A percentile compares a stretch with the other conserved stretches of the same genome.
Evolutionary conservation across 2,888 invertebrate genomes (phyloP).

Genomic region (Tridacna gigas): DNA sequence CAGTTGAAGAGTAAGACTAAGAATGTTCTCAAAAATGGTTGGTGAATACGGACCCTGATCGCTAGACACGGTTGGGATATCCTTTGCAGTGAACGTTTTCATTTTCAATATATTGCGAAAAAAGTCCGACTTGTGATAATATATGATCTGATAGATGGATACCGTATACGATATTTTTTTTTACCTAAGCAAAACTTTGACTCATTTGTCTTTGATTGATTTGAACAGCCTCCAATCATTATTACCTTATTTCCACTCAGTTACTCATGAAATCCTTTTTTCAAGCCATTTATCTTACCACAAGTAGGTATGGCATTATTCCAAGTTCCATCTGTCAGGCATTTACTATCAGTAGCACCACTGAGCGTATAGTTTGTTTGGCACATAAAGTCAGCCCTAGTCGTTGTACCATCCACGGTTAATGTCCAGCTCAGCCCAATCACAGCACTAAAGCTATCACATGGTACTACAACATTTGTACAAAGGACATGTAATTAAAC

Average conservation of each 20-base stretch:
- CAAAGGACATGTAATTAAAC: neutral
- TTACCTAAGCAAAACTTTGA: too few species aligned
- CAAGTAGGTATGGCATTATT: conserved; percentile 31
- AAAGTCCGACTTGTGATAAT: too few species aligned
- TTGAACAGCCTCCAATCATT: too few species aligned
- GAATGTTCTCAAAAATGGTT: too few species aligned
- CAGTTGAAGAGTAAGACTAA: too few species aligned
- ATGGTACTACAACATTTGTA: conserved; percentile 13
- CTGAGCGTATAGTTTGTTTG: conserved; percentile 35
- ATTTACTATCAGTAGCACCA: conserved; percentile 33
- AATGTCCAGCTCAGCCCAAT: neutral
- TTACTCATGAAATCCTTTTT: neutral
- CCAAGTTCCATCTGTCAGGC: conserved; percentile 44
- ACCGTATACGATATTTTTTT: too few species aligned
- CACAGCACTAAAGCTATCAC: neutral
- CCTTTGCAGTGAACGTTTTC: too few species aligned
- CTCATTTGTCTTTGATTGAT: too few species aligned
- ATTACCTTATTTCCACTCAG: neutral
- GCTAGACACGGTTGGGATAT: too few species aligned
- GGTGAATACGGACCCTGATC: too few species aligned
- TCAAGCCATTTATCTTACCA: conserved; percentile 28
- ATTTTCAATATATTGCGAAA: too few species aligned
- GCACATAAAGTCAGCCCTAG: conserved; percentile 36
- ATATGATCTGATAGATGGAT: too few species aligned
- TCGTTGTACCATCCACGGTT: conserved; percentile 26